A percentile compares a stretch with the other conserved stretches of the same genome.
Evolutionary conservation across 2,888 invertebrate species (phyloP).

Genomic region (Bombylius discolor): DNA sequence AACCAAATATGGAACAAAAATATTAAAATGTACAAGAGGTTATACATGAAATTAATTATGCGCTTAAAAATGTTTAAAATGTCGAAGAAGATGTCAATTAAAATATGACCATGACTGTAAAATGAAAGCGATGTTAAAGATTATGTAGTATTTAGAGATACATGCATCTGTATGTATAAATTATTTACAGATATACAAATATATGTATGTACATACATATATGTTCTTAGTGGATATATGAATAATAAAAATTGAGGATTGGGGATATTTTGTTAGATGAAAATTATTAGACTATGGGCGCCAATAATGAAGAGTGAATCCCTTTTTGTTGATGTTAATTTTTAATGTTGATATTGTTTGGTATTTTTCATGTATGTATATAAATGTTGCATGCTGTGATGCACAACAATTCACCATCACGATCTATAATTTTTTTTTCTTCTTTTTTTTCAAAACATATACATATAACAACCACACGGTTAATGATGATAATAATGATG

Average conservation of each 20-base stretch:
- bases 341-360: no score
- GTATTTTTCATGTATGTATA: no score
- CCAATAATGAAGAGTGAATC: background rate
- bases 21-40: background rate
- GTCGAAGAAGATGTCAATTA: background rate
- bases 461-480: background rate
- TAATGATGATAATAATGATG: background rate
- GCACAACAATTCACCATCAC: no score
- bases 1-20: slow-evolving; percentile 6
- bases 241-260: no score
- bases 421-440: no score
- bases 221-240: background rate
- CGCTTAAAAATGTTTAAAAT: background rate
- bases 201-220: background rate
- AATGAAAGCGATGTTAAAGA: no score
- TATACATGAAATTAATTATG: slow-evolving; percentile 4
- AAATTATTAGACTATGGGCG: background rate
- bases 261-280: background rate
- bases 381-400: background rate
- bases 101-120: background rate
- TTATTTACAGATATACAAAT: background rate
- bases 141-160: no score
- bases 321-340: background rate
- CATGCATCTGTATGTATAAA: no score
- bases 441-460: no score